Conservation (phyloP, 1,140 invertebrate genomes). For the Drosophila willistoni region DNA sequence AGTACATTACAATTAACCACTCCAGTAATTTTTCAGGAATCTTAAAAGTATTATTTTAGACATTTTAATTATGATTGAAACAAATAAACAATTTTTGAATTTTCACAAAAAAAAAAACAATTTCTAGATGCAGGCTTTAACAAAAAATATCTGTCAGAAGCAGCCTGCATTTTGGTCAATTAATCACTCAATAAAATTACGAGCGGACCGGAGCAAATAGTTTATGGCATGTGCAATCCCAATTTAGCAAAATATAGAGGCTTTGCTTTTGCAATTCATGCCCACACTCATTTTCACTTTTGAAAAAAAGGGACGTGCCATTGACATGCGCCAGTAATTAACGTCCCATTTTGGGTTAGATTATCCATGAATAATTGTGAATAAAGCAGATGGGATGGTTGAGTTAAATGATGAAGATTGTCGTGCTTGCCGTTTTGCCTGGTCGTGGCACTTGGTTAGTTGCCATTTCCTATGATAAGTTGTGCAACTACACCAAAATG, state of each 20-base stretch:
- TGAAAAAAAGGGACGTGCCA: constrained; percentile 37
- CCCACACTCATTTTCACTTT: neutral
- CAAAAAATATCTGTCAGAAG: constrained; percentile 44
- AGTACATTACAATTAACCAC: too few relatives aligned
- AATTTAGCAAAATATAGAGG: neutral
- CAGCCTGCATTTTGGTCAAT: constrained; percentile 55
- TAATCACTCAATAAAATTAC: constrained; percentile 57
- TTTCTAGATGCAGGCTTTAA: neutral
- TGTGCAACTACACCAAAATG: constrained; percentile 67
- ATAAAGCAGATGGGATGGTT: constrained; percentile 6
- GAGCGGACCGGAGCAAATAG: constrained; percentile 41
- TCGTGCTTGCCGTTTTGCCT: constrained; percentile 20
- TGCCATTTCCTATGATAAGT: constrained; percentile 33
- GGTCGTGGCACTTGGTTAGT: constrained; percentile 28
- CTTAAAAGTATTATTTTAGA: too few relatives aligned
- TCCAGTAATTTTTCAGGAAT: too few relatives aligned
- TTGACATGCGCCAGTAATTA: constrained; percentile 80
- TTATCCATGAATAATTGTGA: constrained; percentile 82
- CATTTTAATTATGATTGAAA: too few relatives aligned
- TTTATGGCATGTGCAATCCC: constrained; percentile 17
- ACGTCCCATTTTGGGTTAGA: constrained; percentile 83
- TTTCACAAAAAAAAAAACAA: too few relatives aligned
- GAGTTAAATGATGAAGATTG: constrained; percentile 37
- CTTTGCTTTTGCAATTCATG: constrained; percentile 45
- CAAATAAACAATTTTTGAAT: too few relatives aligned